Percentiles rank a stretch among this genome's conserved stretches.
Conservation (phyloP, 2,113 vertebrate genomes). For the Leptocoma aspasia region DNA sequence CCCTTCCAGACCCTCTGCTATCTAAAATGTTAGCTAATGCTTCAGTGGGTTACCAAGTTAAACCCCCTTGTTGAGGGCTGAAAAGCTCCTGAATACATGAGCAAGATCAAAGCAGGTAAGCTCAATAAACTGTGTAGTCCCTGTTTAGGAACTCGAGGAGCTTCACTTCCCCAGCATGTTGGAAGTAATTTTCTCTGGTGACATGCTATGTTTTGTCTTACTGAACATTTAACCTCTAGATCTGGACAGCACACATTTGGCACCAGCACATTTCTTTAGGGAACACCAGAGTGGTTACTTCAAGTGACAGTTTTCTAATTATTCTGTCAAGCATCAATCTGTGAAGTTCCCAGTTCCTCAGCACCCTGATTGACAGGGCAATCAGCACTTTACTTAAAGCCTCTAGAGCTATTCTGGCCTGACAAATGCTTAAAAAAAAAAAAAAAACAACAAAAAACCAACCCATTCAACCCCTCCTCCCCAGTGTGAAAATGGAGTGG, state of each 20-base stretch:
- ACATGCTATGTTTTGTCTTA: slow-evolving; percentile 79
- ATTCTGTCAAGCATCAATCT: slow-evolving; percentile 99
- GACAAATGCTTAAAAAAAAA: neutral
- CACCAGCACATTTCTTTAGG: slow-evolving; percentile 74
- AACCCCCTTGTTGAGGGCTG: neutral
- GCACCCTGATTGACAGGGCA: slow-evolving; percentile 92
- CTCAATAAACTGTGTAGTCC: slow-evolving; percentile 20
- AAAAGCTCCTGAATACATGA: neutral
- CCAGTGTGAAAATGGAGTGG: neutral
- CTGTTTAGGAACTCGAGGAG: slow-evolving; percentile 36
- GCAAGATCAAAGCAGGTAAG: slow-evolving; percentile 20
- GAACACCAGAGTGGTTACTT: slow-evolving; percentile 87
- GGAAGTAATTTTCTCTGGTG: slow-evolving; percentile 69
- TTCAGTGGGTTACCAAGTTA: neutral
- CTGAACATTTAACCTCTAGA: slow-evolving; percentile 79
- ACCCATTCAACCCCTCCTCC: neutral
- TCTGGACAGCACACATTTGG: slow-evolving; percentile 68
- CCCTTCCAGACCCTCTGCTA: neutral
- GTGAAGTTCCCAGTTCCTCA: slow-evolving; percentile 81
- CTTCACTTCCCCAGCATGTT: slow-evolving; percentile 47
- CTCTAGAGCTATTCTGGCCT: slow-evolving; percentile 51
- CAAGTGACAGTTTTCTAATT: slow-evolving; percentile 98
- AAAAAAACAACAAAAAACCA: neutral
- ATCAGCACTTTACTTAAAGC: slow-evolving; percentile 84
- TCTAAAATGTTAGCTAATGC: neutral